These are phyloP conservation scores for Heloderma charlesbogerti DNA, from an alignment of 2,113 vertebrate genomes.

Conservation along the genomic window DNA sequence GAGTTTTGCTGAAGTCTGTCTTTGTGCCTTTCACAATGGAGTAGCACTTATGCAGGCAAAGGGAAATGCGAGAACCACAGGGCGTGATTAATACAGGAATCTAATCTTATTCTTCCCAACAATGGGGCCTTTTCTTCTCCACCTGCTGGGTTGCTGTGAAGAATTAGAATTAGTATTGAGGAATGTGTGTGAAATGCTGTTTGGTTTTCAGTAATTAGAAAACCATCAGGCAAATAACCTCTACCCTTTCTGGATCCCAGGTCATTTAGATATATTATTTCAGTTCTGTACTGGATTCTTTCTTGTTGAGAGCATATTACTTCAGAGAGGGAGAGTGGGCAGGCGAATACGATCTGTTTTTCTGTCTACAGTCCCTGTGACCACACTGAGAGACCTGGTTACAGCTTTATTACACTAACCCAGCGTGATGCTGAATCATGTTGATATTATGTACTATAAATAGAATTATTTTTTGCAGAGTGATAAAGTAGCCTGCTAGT, in stretches of 20 bases:
- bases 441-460: slow-evolving; percentile 9
- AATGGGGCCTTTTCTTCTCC: slow-evolving; percentile 53
- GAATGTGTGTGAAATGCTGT: slow-evolving; percentile 40
- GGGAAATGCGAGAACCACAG: slow-evolving; percentile 1
- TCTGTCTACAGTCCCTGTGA: background rate
- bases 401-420: slow-evolving; percentile 3
- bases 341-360: background rate
- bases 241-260: background rate
- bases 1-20: slow-evolving; percentile 20
- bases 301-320: background rate
- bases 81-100: slow-evolving; percentile 17
- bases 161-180: slow-evolving; percentile 46
- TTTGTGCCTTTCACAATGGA: background rate
- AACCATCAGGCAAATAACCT: slow-evolving; percentile 21
- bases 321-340: background rate
- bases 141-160: slow-evolving; percentile 14
- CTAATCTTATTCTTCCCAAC: slow-evolving; percentile 40
- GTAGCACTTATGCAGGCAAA: slow-evolving; percentile 1
- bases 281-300: background rate
- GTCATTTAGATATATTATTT: fast-evolving
- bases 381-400: background rate
- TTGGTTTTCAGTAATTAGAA: background rate
- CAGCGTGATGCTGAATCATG: slow-evolving; percentile 18
- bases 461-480: background rate
- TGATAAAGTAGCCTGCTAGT: background rate